Evolutionary conservation across 2,797 vertebrate species (phyloP), one percentile per base, ranked within the genome.

Genomic region (Oreonectes daqikongensis): DNA sequence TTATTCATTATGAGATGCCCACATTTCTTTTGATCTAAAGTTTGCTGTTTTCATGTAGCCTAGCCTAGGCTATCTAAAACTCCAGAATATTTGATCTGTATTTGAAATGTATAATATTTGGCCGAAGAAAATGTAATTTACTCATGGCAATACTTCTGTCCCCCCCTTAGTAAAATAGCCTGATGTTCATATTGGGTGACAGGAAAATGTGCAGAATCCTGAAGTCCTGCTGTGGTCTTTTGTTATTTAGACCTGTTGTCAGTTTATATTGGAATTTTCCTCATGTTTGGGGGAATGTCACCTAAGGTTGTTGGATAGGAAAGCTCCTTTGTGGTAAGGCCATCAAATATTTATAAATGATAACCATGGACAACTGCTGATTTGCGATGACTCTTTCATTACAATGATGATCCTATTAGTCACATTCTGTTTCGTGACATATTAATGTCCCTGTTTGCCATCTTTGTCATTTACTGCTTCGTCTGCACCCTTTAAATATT

Each of bases 281-380:
- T n/a, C n/a, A n/a, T n/a, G n/a, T n/a, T n/a, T n/a, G n/a, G n/a
- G n/a, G n/a, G n/a, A n/a, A n/a, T 83, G 90, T 88, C 85, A 85
- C 86, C 86, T 85, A 85, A 87, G 85, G 87, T 85, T 88, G 88
- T 88, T 90, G 86, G 84, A 72, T 79, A 84, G 85, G 88, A 89
- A 87, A 83, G 86, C 85, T 89, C 86, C 88, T 81, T 91, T 91
- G 89, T 92, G 90, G 88, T 90, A 89, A 86, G 79, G 85, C 81
- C 91, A 93, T 93, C 89, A 93, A 93, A 93, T 92, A 94, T 94
- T 92, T 92, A 94, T 94, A 93, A 94, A 94, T 94, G 93, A 93
- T 93, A 93, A 92, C 92, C 91, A 90, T 85, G 88, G 89, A 92
- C 91, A 92, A 93, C 91, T 92, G 90, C 92, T 94, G 93, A 94